Percentiles rank a stretch among this genome's conserved stretches.
Conservation (phyloP, 1,140 invertebrate species). For the Pachypsylla venusta region DNA sequence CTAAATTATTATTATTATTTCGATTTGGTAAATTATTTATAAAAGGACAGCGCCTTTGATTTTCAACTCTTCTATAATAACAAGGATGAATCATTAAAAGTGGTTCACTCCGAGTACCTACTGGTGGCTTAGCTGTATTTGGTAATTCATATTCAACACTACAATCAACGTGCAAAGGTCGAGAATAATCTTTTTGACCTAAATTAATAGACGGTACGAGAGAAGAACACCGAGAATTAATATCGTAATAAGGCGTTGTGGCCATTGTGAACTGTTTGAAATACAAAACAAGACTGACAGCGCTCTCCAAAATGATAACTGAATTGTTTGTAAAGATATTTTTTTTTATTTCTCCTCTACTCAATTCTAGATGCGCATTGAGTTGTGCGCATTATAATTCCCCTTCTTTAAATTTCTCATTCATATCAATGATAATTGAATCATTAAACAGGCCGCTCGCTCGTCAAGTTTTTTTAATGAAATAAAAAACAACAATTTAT, state of each 20-base stretch:
- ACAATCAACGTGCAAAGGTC: conserved; percentile 65
- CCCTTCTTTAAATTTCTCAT: neutral
- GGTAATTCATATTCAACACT: conserved; percentile 72
- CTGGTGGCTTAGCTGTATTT: conserved; percentile 61
- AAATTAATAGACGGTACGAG: neutral
- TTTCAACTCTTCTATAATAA: conserved; percentile 63
- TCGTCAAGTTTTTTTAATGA: conserved; percentile 8
- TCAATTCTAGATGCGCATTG: neutral
- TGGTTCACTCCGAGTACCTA: conserved; percentile 54
- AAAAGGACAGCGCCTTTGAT: conserved; percentile 55
- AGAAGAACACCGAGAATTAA: neutral
- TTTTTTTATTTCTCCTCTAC: no score
- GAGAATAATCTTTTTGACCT: conserved; percentile 48
- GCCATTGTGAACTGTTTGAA: conserved; percentile 1
- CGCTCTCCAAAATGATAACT: neutral
- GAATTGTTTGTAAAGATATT: no score
- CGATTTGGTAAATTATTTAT: conserved; percentile 45
- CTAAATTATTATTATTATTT: no score
- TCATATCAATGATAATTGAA: conserved; percentile 8
- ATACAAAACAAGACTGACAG: neutral
- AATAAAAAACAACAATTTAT: conserved; percentile 7
- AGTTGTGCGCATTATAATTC: neutral
- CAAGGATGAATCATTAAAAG: conserved; percentile 73
- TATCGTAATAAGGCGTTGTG: conserved; percentile 7
- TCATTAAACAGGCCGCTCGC: neutral